Evolutionary conservation across 2,797 vertebrate species (phyloP).

Genomic region (Pseudochromis fuscus): DNA sequence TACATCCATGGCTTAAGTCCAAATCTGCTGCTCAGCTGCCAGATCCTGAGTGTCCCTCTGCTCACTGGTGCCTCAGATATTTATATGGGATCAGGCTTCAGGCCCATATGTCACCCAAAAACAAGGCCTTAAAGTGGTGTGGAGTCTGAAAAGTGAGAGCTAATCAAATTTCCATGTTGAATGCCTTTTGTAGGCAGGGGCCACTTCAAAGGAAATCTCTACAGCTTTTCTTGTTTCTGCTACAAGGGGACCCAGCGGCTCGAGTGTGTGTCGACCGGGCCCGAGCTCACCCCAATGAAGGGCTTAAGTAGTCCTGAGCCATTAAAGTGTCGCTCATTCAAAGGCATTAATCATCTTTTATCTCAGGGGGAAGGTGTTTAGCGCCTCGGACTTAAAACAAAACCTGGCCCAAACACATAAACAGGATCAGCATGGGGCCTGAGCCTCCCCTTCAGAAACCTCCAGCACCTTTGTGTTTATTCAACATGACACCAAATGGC

Average conservation of each 20-base stretch:
- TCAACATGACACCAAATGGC: conserved; percentile 85
- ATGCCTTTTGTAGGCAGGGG: conserved; percentile 62
- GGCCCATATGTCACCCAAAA: conserved; percentile 68
- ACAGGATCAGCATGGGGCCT: conserved; percentile 78
- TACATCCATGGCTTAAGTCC: conserved; percentile 64
- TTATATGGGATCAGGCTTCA: conserved; percentile 71
- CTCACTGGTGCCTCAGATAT: conserved; percentile 66
- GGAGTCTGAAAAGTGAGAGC: conserved; percentile 69
- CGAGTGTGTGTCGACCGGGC: conserved; percentile 72
- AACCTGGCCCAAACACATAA: conserved; percentile 79
- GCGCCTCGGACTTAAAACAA: conserved; percentile 82
- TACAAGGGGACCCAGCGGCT: conserved; percentile 64
- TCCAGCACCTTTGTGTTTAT: conserved; percentile 85
- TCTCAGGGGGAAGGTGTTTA: conserved; percentile 81
- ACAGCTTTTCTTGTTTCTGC: conserved; percentile 68
- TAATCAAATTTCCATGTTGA: conserved; percentile 83
- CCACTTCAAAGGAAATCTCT: conserved; percentile 82
- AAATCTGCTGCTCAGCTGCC: conserved; percentile 66
- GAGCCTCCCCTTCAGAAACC: conserved; percentile 67
- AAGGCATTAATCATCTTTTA: conserved; percentile 86
- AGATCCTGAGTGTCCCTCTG: conserved; percentile 63
- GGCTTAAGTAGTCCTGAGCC: conserved; percentile 80
- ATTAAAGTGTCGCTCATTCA: conserved; percentile 80
- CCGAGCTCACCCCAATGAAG: conserved; percentile 82
- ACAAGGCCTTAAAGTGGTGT: conserved; percentile 60